Evolutionary conservation across 37 sponge, comb jelly and placozoan genomes (phyloP).

Genomic region (Aplysina aerophoba): DNA sequence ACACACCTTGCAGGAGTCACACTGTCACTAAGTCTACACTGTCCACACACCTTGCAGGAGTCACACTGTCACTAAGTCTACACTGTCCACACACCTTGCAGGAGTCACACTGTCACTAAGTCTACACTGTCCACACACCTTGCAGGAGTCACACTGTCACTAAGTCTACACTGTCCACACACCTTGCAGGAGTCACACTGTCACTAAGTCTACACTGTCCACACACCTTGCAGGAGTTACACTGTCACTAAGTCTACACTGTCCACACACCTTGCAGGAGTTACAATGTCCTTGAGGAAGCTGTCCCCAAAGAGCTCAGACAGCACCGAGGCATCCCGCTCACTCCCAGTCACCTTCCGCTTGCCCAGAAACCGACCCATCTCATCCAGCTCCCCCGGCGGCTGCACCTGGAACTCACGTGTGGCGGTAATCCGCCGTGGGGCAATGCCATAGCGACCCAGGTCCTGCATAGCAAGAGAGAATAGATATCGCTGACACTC

Average conservation of each 20-base stretch:
- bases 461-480: constrained; percentile 59
- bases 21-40: too few species aligned
- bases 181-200: too few species aligned
- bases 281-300: constrained; percentile 61
- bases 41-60: too few species aligned
- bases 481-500: background rate
- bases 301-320: constrained; percentile 23
- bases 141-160: too few species aligned
- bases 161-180: too few species aligned
- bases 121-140: too few species aligned
- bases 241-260: constrained; percentile 53
- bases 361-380: constrained; percentile 18
- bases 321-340: background rate
- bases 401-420: constrained; percentile 50
- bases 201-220: too few species aligned
- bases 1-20: too few species aligned
- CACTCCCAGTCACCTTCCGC: background rate
- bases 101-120: too few species aligned
- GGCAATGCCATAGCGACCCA: constrained; percentile 86
- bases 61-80: too few species aligned
- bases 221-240: constrained; percentile 67
- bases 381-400: constrained; percentile 18
- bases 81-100: too few species aligned
- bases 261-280: constrained; percentile 53
- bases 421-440: constrained; percentile 72